Evolutionary conservation across 2,113 vertebrate species (phyloP), one percentile per base, ranked within the genome.

Genomic region (Ictalurus furcatus): DNA sequence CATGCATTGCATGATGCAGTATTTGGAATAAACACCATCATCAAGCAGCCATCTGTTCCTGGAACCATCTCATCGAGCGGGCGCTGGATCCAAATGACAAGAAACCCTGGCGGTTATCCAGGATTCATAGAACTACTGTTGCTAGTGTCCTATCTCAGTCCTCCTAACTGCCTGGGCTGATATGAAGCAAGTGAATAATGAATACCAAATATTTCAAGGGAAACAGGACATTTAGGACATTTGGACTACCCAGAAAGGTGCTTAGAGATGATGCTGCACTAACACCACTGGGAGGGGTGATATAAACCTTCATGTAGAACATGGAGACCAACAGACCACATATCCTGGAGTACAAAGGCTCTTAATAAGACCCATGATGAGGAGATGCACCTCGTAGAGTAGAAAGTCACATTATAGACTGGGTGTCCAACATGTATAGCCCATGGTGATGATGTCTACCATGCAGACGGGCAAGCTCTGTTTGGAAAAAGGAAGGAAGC

Each of bases 11-110:
- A 82, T 59, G 80, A 82, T 12, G 56, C 80, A 82, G 17, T 59
- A 23, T 59, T 82, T 21, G 54, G 56, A 82, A 82, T 59, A 59
- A 59, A 59, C 54, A 82, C 19, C 8, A 34, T 82, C 30, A 82
- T 81, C 52, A 19, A 37, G 7, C 80, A 59, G 80, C 56, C 80
- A 82, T 82, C 80, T 59, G 80, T 82, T 59, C n/a, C 30, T 82
- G 30, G 17, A 82, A 82, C 16, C 16, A 82, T 56, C 28, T 81
- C 52, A 56, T 56, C 19, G 48, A 30, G 79, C 8, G 4, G 80
- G 19, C 9, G 2, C n/a, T 82, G 80, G 37, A 37, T 58, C 56
- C 80, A 82, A 82, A 59, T 59, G 80, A 59, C 11, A 59, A 34
- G 3, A 23, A 82, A 81, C 14, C 8, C 14, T 81, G 78, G 52